phyloP scores from a whole-genome alignment of 2,797 vertebrate species.

The Aplochiton taeniatus region DNA sequence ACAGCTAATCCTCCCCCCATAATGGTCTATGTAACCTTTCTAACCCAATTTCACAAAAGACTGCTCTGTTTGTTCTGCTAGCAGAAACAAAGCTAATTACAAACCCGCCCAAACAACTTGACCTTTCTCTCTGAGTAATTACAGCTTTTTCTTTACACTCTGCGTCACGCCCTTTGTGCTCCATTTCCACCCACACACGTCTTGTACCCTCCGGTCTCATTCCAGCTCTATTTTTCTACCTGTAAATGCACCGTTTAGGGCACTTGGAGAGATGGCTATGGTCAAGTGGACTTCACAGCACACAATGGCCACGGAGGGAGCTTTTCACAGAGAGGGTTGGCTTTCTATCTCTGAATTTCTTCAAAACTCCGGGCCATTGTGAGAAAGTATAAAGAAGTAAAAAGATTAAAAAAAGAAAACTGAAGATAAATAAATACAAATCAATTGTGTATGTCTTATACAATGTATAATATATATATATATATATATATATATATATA shows the following conservation, averaged over 20 bases:
- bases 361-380: no score
- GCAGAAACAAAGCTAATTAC: slow-evolving; percentile 72
- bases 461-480: no score
- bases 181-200: slow-evolving; percentile 4
- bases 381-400: no score
- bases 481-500: no score
- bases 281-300: neutral
- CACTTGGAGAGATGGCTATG: neutral
- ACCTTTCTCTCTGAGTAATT: slow-evolving; percentile 69
- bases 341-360: no score
- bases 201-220: neutral
- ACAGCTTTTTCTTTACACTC: slow-evolving; percentile 30
- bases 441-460: no score
- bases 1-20: slow-evolving; percentile 47
- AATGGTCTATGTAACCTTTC: slow-evolving; percentile 72
- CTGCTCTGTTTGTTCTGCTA: slow-evolving; percentile 67
- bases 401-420: no score
- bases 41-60: slow-evolving; percentile 74
- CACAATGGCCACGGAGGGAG: neutral
- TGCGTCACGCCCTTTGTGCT: slow-evolving; percentile 18
- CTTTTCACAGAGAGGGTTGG: no score
- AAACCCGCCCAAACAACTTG: slow-evolving; percentile 62
- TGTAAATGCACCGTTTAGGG: neutral
- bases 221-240: neutral
- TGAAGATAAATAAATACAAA: no score